Percentiles rank a stretch among this genome's conserved stretches.
Conservation (phyloP, 2,113 vertebrate species). For the Gymnorhina tibicen region DNA sequence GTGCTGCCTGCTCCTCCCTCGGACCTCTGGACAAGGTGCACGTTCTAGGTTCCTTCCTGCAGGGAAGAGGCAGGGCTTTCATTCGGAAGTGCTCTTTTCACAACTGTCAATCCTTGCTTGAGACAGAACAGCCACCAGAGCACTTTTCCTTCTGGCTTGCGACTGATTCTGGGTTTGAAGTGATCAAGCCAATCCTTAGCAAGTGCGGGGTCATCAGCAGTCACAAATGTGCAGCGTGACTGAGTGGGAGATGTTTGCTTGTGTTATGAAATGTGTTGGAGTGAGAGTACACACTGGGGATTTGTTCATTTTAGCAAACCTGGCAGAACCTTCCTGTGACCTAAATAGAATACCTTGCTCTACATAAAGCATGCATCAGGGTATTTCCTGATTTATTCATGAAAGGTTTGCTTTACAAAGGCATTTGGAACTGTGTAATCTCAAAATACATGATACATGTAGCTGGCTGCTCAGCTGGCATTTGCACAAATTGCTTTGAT, state of each 20-base stretch:
- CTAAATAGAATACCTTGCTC: slow-evolving; percentile 84
- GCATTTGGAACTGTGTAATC: slow-evolving; percentile 77
- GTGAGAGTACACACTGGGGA: slow-evolving; percentile 70
- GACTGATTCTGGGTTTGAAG: slow-evolving; percentile 20
- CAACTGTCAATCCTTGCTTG: not conserved
- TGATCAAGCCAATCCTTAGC: slow-evolving; percentile 34
- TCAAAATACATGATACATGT: slow-evolving; percentile 79
- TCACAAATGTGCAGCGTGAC: slow-evolving; percentile 25
- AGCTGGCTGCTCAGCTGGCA: slow-evolving; percentile 72
- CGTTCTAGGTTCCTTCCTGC: not conserved
- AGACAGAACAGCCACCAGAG: not conserved
- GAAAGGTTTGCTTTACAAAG: slow-evolving; percentile 83
- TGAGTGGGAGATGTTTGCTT: slow-evolving; percentile 64
- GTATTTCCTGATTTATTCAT: slow-evolving; percentile 85
- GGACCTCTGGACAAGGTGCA: not conserved
- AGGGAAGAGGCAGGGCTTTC: not conserved
- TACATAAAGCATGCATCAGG: slow-evolving; percentile 82
- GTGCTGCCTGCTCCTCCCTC: not conserved
- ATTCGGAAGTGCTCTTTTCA: not conserved
- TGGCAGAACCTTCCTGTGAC: slow-evolving; percentile 80
- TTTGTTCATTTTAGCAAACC: slow-evolving; percentile 81
- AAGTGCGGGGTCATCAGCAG: slow-evolving; percentile 57
- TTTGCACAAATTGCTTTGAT: slow-evolving; percentile 81
- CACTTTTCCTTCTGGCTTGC: slow-evolving; percentile 2
- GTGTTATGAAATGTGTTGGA: slow-evolving; percentile 68